Percentiles rank a stretch among this genome's conserved stretches.
These are phyloP conservation scores for Griposia aprilina DNA, from an alignment of 2,888 invertebrate species.

Conservation along the genomic window DNA sequence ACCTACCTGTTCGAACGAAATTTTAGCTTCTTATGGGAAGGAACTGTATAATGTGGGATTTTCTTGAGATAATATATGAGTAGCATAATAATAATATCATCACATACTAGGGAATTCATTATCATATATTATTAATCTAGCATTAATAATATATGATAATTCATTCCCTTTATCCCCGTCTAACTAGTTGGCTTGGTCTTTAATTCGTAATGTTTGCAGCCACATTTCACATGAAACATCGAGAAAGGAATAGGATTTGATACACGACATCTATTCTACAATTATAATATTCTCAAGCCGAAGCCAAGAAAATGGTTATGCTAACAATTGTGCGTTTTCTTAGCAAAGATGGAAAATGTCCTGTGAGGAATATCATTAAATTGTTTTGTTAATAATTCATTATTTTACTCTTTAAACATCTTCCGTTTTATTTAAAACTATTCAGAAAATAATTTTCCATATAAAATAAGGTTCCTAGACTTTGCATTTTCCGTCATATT, in stretches of 20 bases:
- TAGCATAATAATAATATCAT: neutral
- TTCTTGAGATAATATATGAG: neutral
- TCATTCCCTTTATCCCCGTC: neutral
- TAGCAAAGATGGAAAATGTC: constrained; percentile 22
- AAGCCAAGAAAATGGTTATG: constrained; percentile 30
- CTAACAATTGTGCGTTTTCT: constrained; percentile 55
- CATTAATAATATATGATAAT: too few species aligned
- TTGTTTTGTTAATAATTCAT: neutral
- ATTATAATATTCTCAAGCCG: constrained; percentile 40
- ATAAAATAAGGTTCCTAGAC: neutral
- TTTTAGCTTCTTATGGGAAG: neutral
- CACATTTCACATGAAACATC: constrained; percentile 60
- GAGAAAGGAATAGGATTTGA: constrained; percentile 52
- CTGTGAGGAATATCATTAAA: constrained; percentile 28
- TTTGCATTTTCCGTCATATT: neutral
- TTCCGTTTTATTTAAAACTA: neutral
- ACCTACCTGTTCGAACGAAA: neutral
- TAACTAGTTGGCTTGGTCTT: neutral
- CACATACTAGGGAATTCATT: too few species aligned
- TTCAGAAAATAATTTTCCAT: neutral
- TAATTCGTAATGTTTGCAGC: constrained; percentile 60
- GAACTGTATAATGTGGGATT: neutral
- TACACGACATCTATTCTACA: constrained; percentile 46
- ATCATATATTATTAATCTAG: too few species aligned
- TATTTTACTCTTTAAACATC: neutral